These are phyloP conservation scores for Plagiodera versicolora DNA, from an alignment of 2,888 invertebrate species.

Conservation along the genomic window DNA sequence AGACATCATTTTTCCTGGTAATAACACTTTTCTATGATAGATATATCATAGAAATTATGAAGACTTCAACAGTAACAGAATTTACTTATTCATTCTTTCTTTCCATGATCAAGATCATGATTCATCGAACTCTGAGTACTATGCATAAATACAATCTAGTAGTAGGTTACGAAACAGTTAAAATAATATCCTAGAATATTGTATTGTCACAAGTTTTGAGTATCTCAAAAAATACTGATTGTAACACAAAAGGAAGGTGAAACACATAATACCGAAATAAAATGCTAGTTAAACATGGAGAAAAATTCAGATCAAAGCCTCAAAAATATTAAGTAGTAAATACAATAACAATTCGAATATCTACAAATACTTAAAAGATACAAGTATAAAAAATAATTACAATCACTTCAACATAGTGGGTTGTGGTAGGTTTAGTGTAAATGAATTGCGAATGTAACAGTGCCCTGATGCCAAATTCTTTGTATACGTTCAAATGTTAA, in stretches of 20 bases:
- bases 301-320: neutral
- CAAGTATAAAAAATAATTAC: neutral
- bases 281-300: neutral
- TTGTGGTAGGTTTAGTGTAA: neutral
- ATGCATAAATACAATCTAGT: slow-evolving; percentile 13
- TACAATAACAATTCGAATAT: neutral
- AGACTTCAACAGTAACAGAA: too few species aligned
- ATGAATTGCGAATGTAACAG: neutral
- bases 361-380: neutral
- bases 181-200: slow-evolving; percentile 41
- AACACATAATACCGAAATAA: slow-evolving; percentile 14
- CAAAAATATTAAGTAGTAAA: neutral
- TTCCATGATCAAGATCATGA: slow-evolving; percentile 9
- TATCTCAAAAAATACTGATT: slow-evolving; percentile 43
- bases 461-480: neutral
- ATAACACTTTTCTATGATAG: too few species aligned
- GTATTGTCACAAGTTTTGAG: slow-evolving; percentile 55
- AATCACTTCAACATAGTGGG: neutral
- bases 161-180: slow-evolving; percentile 18
- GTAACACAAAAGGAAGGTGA: slow-evolving; percentile 30
- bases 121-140: slow-evolving; percentile 15
- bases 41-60: too few species aligned
- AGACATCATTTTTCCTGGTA: too few species aligned
- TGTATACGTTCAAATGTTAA: neutral
- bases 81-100: slow-evolving; percentile 1